Evolutionary conservation across 2,113 vertebrate species (phyloP).

Genomic region (Aplodontia rufa): DNA sequence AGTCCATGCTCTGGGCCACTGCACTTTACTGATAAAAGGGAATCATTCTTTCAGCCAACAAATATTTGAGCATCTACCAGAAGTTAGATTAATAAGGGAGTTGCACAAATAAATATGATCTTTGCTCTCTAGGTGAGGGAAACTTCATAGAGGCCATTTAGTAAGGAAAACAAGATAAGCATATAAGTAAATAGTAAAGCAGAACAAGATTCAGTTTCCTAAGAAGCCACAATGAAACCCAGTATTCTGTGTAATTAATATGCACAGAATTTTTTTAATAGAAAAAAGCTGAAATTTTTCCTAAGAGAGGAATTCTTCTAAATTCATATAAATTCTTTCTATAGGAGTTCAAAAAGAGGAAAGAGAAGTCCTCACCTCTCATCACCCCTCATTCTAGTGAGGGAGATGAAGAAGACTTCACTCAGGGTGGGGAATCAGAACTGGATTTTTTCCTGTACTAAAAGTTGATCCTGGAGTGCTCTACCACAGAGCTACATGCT

Average conservation of each 20-base stretch:
- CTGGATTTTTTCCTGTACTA: background rate
- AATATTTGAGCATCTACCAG: background rate
- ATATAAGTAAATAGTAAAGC: background rate
- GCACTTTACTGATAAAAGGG: background rate
- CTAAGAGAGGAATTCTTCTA: background rate
- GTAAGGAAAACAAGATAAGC: slow-evolving; percentile 1
- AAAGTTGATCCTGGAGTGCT: no score
- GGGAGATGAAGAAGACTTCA: background rate
- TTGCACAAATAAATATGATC: background rate
- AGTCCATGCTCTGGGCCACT: background rate
- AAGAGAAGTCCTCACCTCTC: background rate
- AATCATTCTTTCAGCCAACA: background rate
- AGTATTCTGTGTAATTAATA: background rate
- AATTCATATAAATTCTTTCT: background rate
- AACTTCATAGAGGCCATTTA: background rate
- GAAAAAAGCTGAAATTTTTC: background rate
- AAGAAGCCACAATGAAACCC: background rate
- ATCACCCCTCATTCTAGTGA: background rate
- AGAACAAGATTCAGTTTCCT: background rate
- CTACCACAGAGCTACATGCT: no score
- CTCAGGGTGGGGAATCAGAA: background rate
- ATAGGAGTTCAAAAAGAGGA: background rate
- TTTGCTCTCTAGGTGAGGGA: background rate
- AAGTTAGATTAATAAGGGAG: background rate
- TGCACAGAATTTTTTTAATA: no score